A percentile compares a stretch with the other conserved stretches of the same genome.
Evolutionary conservation across 2,888 invertebrate genomes (phyloP).

Genomic region (Apoderus coryli): DNA sequence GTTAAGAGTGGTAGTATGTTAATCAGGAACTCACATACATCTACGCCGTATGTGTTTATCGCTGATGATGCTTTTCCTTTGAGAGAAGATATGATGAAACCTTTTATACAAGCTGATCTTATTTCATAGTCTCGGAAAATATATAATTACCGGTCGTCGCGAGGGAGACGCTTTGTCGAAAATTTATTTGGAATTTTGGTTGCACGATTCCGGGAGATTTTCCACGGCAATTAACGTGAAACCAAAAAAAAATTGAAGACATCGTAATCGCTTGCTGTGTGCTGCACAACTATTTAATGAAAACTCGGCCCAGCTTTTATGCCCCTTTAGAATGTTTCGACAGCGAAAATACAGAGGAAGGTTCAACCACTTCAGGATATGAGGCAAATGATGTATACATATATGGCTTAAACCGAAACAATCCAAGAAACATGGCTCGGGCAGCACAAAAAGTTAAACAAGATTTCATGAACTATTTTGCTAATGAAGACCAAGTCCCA

Average conservation of each 20-base stretch:
- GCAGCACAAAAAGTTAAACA: conserved; percentile 10
- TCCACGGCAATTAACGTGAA: too few species aligned
- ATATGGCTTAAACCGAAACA: conserved; percentile 1
- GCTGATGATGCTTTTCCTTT: conserved; percentile 9
- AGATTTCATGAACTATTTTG: conserved; percentile 6
- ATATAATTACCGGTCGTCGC: conserved; percentile 7
- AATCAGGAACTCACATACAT: too few species aligned
- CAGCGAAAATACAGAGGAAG: conserved; percentile 1
- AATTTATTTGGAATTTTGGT: conserved; percentile 7
- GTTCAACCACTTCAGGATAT: conserved; percentile 4
- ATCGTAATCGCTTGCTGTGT: conserved; percentile 2
- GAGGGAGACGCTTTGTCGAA: conserved; percentile 8
- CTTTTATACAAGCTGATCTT: conserved; percentile 6
- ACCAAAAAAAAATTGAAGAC: conserved; percentile 1
- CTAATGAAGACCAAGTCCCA: conserved; percentile 10
- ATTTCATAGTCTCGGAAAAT: conserved; percentile 3
- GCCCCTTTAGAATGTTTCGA: conserved; percentile 5
- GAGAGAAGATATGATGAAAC: conserved; percentile 3
- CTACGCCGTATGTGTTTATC: conserved; percentile 9
- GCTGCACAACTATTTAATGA: conserved; percentile 4
- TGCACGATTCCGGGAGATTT: conserved; percentile 8
- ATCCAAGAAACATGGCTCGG: conserved; percentile 7
- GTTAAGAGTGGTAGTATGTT: too few species aligned
- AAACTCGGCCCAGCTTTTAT: conserved; percentile 1
- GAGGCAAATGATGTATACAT: conserved; percentile 3